These are phyloP conservation scores for Liopterus haemorrhoidalis DNA, from an alignment of 2,888 invertebrate species.

Conservation along the genomic window DNA sequence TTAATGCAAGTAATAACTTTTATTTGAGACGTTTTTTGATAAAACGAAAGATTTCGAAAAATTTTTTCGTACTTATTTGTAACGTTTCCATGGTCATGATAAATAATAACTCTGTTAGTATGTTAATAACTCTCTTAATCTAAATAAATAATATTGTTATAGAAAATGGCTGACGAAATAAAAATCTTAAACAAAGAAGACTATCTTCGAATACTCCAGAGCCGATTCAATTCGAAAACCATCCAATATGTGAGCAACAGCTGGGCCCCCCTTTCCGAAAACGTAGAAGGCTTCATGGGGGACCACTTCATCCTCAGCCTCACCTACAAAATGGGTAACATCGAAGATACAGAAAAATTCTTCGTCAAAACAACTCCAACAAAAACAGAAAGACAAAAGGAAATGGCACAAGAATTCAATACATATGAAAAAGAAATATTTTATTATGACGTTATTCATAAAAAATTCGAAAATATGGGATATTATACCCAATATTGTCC, in stretches of 20 bases:
- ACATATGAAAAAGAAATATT: conserved; percentile 39
- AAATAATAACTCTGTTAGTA: no score
- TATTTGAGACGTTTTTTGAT: no score
- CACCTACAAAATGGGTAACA: conserved; percentile 15
- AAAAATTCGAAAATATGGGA: conserved; percentile 28
- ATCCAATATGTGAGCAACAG: conserved; percentile 21
- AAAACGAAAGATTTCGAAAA: no score
- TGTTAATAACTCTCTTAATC: no score
- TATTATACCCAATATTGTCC: conserved; percentile 35
- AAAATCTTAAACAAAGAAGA: conserved; percentile 8
- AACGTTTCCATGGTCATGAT: no score
- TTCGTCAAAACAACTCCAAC: conserved; percentile 17
- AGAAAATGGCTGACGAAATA: no score
- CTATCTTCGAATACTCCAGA: conserved; percentile 10
- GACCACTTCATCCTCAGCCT: conserved; percentile 29
- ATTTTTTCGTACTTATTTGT: no score
- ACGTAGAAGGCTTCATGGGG: conserved; percentile 30
- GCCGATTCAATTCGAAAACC: conserved; percentile 6
- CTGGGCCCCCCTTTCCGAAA: conserved; percentile 27
- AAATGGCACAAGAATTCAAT: not conserved
- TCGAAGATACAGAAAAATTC: conserved; percentile 1
- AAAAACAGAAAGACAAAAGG: conserved; percentile 2
- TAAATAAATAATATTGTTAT: no score
- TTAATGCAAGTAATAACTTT: no score
- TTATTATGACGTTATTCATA: conserved; percentile 34